Percentiles rank a stretch among this genome's conserved stretches.
These are phyloP conservation scores for Apteryx owenii DNA, from an alignment of 2,113 vertebrate species.

Conservation along the genomic window DNA sequence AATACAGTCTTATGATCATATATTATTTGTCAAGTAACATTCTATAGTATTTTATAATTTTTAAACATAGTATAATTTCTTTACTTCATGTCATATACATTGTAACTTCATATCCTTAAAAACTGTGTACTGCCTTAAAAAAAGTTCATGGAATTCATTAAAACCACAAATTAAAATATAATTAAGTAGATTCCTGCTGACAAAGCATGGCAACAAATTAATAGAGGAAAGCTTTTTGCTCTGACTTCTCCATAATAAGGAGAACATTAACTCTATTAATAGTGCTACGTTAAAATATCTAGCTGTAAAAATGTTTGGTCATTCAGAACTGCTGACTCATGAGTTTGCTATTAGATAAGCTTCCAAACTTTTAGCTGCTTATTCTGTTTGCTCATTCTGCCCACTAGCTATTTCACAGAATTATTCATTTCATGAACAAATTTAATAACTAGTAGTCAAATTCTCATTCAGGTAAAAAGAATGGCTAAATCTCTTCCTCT, in stretches of 20 bases:
- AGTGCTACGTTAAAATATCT: neutral
- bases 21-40: neutral
- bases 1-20: neutral
- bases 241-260: neutral
- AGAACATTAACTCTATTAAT: neutral
- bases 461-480: neutral
- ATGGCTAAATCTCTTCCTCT: neutral
- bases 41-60: neutral
- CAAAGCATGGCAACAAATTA: neutral
- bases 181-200: neutral
- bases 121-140: neutral
- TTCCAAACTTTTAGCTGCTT: neutral
- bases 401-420: neutral
- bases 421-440: neutral
- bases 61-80: neutral
- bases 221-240: neutral
- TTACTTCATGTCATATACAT: neutral
- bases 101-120: neutral
- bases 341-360: neutral
- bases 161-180: constrained; percentile 28
- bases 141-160: neutral
- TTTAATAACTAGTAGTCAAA: neutral
- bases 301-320: neutral
- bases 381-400: neutral
- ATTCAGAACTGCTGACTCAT: neutral